Conservation (phyloP, 2,113 vertebrate genomes). For the Carlito syrichta region DNA sequence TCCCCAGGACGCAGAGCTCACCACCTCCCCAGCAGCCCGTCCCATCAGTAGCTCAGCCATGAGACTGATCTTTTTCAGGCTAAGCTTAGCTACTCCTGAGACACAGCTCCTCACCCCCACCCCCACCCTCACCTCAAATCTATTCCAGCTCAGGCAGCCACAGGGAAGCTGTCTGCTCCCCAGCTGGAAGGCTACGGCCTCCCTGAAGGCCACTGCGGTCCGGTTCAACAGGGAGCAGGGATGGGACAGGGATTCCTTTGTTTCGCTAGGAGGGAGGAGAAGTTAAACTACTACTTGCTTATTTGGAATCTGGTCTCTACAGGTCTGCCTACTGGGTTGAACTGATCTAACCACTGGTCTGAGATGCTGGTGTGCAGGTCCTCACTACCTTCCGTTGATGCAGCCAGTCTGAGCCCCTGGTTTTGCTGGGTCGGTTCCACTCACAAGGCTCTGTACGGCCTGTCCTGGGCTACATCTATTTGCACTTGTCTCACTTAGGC, state of each 20-base stretch:
- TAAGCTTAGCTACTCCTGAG: background rate
- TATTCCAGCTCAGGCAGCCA: background rate
- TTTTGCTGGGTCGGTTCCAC: background rate
- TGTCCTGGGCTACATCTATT: background rate
- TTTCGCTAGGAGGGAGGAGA: background rate
- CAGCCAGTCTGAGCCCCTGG: background rate
- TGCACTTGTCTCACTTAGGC: no score
- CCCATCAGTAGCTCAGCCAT: background rate
- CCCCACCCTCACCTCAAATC: background rate
- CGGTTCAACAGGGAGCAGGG: background rate
- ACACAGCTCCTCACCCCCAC: no score
- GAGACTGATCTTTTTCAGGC: background rate
- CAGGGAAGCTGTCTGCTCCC: background rate
- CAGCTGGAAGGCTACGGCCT: background rate
- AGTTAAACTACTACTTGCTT: background rate
- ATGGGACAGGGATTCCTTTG: background rate
- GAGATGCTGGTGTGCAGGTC: background rate
- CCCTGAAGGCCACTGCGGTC: background rate
- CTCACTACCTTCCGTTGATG: background rate
- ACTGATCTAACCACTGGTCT: background rate
- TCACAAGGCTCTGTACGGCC: background rate
- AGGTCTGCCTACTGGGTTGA: background rate
- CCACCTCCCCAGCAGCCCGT: background rate
- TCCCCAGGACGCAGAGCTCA: background rate
- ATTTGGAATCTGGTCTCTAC: background rate